Percentiles rank a stretch among this genome's conserved stretches.
phyloP scores from a whole-genome alignment of 2,797 vertebrate genomes.

The Channallabes apus region DNA sequence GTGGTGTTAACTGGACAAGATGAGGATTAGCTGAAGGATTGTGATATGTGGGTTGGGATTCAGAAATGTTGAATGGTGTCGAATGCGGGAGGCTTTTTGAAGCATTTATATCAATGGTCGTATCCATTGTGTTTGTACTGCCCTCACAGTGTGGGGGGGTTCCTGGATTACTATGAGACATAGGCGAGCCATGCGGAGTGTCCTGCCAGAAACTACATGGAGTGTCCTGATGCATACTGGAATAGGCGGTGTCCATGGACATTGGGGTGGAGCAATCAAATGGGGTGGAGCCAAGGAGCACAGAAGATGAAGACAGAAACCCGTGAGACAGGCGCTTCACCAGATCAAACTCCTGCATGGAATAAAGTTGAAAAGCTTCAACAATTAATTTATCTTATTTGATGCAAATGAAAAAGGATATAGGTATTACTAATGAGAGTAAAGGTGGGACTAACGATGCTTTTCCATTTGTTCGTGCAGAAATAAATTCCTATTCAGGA shows the following conservation, averaged over 20 bases:
- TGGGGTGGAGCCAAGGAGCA: slow-evolving; percentile 72
- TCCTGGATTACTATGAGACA: slow-evolving; percentile 58
- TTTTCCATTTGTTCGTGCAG: not conserved
- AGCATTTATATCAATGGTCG: not conserved
- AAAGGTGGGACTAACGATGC: not conserved
- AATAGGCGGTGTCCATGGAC: slow-evolving; percentile 97
- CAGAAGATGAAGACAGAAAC: slow-evolving; percentile 43
- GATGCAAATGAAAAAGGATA: not conserved
- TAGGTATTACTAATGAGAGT: not conserved
- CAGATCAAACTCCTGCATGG: slow-evolving; percentile 49
- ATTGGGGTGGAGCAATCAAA: slow-evolving; percentile 86
- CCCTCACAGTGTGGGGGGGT: slow-evolving; percentile 47
- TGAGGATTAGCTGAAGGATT: too few species aligned
- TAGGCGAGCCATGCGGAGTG: slow-evolving; percentile 86
- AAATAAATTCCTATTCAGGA: not conserved
- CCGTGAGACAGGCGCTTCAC: slow-evolving; percentile 41
- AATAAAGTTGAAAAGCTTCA: not conserved
- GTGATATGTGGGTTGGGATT: slow-evolving; percentile 16
- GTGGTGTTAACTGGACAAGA: slow-evolving; percentile 21
- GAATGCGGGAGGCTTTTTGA: not conserved
- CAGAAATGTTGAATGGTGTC: not conserved
- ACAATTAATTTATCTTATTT: not conserved
- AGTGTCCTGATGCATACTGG: slow-evolving; percentile 93
- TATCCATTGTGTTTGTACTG: not conserved
- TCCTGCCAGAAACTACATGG: slow-evolving; percentile 90